Evolutionary conservation across 2,888 invertebrate species (phyloP), one percentile per base, ranked within the genome.

Genomic region (Hyposoter didymator): DNA sequence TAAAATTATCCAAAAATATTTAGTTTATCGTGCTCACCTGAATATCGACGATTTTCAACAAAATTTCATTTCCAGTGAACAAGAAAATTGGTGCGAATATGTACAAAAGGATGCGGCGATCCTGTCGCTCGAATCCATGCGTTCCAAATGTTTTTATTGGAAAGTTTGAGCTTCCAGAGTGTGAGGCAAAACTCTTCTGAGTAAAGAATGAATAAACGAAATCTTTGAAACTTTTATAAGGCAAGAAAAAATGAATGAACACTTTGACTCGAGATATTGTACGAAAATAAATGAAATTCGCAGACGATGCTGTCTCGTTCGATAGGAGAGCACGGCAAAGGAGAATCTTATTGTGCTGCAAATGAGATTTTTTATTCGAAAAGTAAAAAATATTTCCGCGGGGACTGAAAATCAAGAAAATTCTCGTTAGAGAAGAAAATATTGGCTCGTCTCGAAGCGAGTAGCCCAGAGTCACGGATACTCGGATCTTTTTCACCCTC

Each of bases 371-470:
- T 76, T 66, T 10, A 72, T 76, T 70, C 5, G 64, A 22, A 47
- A 80, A 76, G 66, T 2, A 39, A 43, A 66, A 80, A 76, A 84
- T 76, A 72, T 80, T 84, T 76, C 43, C 70, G 80, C 35, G 14
- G 74, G 47, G 39, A 66, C 47, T 45, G 47, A 22, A 47, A 47
- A 14, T 2, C 47, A 35, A 35, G 35, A n/a, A 28, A n/a, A 39
- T 59, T 32, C 76, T 80, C 80, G 72, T 84, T 84, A 72, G 66
- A 70, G 70, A 62, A 66, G 78, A 78, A 84, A 84, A 72, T 84
- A 84, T 84, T 80, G 76, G 76, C 66, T 80, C 79, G 45, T 17
- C 47, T 28, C 59, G 45, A 43, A 78, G 64, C 66, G 17, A 47
- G 49, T 12, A 47, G n/a, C 62, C 7, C 45, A 47, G 43, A 66